phyloP scores from a whole-genome alignment of 2,888 invertebrate genomes.

The Cheilosia grossa region DNA sequence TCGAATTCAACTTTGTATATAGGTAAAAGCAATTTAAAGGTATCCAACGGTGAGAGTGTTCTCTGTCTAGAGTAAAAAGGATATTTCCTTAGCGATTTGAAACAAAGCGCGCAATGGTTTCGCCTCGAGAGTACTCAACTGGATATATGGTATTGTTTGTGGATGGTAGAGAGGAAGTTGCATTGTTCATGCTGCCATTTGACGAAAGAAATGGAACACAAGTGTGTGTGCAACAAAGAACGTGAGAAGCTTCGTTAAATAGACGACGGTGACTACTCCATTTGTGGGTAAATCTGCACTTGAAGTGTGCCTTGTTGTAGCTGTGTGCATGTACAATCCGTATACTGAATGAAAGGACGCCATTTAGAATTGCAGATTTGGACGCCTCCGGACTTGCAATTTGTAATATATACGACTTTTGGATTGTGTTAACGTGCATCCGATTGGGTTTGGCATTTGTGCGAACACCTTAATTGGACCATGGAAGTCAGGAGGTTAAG shows the following conservation, averaged over 20 bases:
- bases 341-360: background rate
- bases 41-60: constrained; percentile 20
- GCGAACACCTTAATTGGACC: no score
- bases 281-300: constrained; percentile 9
- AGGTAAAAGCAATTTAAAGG: constrained; percentile 35
- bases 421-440: no score
- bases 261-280: background rate
- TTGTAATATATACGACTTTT: background rate
- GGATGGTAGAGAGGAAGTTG: background rate
- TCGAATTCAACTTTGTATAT: constrained; percentile 35
- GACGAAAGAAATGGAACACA: background rate
- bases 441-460: no score
- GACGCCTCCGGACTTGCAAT: background rate
- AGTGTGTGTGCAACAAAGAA: background rate
- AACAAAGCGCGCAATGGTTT: constrained; percentile 24
- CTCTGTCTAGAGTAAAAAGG: constrained; percentile 12
- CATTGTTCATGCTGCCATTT: background rate
- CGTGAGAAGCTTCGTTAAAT: constrained; percentile 5
- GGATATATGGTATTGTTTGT: background rate
- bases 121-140: constrained; percentile 1
- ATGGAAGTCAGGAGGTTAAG: no score
- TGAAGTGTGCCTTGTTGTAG: background rate
- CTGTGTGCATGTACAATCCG: background rate
- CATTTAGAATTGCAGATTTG: background rate
- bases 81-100: constrained; percentile 33